A percentile compares a stretch with the other conserved stretches of the same genome.
phyloP scores from a whole-genome alignment of 2,113 vertebrate genomes.

The Craseonycteris thonglongyai region DNA sequence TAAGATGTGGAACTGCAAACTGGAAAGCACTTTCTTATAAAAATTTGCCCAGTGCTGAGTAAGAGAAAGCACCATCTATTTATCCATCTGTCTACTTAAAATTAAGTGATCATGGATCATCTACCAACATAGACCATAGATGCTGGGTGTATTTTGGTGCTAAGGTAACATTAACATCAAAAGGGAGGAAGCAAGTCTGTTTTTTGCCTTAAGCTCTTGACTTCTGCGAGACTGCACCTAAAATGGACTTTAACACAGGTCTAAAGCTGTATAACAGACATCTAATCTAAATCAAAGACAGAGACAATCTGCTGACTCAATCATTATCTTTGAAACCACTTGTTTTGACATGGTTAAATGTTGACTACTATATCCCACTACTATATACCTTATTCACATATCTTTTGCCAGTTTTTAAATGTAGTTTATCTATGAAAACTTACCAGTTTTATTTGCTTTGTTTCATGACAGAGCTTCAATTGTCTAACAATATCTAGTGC shows the following conservation, averaged over 20 bases:
- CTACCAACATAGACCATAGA: neutral
- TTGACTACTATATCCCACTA: neutral
- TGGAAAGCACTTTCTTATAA: neutral
- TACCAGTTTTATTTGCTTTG: neutral
- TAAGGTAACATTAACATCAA: slow-evolving; percentile 29
- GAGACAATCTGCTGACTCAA: neutral
- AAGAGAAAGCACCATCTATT: neutral
- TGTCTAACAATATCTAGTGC: neutral
- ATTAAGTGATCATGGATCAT: neutral
- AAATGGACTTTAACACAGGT: neutral
- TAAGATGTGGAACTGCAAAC: slow-evolving; percentile 10
- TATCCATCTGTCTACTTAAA: neutral
- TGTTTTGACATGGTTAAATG: neutral
- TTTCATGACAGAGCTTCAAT: neutral
- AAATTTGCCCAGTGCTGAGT: neutral
- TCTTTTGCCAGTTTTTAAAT: neutral
- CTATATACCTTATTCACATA: neutral
- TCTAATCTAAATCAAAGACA: slow-evolving; percentile 7
- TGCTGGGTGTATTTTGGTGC: neutral
- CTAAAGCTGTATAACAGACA: neutral
- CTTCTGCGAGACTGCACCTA: neutral
- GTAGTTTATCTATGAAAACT: neutral
- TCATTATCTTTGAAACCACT: neutral
- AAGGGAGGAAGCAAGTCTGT: neutral
- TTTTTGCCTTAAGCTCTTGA: slow-evolving; percentile 19